These are phyloP conservation scores for Heterocephalus glaber DNA, from an alignment of 2,113 vertebrate species.

Conservation along the genomic window DNA sequence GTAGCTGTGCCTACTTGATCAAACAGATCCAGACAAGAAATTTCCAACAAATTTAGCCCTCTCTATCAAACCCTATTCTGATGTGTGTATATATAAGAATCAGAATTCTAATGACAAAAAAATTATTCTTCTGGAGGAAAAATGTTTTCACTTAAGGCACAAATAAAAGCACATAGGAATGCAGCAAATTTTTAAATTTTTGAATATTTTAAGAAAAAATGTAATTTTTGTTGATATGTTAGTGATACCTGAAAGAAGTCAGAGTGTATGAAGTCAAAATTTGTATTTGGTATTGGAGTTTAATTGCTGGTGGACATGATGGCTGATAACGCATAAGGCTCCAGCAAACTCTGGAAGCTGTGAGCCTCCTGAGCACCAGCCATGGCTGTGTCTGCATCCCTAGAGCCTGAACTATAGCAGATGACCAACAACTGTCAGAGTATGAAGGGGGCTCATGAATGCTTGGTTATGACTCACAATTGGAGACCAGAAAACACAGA, in stretches of 20 bases:
- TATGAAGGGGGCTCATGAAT: not conserved
- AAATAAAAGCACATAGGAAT: conserved; percentile 12
- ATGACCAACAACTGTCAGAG: not conserved
- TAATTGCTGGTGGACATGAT: not conserved
- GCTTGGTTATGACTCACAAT: not conserved
- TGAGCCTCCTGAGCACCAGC: not conserved
- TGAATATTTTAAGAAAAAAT: not conserved
- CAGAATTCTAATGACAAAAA: conserved; percentile 31
- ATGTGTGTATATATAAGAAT: not conserved
- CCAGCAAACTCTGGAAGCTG: not conserved
- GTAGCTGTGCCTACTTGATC: not conserved
- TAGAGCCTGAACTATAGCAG: not conserved
- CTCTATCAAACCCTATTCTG: not conserved
- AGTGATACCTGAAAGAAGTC: conserved; percentile 21
- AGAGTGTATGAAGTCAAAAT: conserved; percentile 15
- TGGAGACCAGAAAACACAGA: not conserved
- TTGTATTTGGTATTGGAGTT: not conserved
- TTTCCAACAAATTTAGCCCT: conserved; percentile 11
- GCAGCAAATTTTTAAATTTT: not conserved
- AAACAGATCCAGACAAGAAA: not conserved
- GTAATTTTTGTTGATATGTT: conserved; percentile 3
- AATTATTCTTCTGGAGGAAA: not conserved
- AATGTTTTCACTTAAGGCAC: not conserved
- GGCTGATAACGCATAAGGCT: not conserved
- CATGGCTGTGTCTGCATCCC: not conserved